Evolutionary conservation across 2,888 invertebrate species (phyloP).

Genomic region (Drosophila austrosaltans): DNA sequence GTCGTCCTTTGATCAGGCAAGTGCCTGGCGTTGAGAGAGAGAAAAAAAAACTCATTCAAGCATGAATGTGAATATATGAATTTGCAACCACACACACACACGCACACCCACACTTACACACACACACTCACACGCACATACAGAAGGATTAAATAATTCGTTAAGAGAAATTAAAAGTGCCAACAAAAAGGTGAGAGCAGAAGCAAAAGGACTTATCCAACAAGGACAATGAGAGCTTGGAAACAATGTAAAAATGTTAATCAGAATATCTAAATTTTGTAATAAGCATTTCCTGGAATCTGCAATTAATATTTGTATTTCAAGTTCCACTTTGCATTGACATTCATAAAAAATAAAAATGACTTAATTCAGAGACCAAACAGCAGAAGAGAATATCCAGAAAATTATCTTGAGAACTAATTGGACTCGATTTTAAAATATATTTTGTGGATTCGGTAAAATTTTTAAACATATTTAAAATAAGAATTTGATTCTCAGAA

Average conservation of each 20-base stretch:
- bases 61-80: constrained; percentile 79
- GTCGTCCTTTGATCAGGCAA: constrained; percentile 83
- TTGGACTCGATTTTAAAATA: too few species aligned
- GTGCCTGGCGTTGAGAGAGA: constrained; percentile 60
- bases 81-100: constrained; percentile 72
- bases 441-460: too few species aligned
- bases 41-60: constrained; percentile 80
- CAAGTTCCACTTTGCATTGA: too few species aligned
- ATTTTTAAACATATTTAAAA: too few species aligned
- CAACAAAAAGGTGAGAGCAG: constrained; percentile 34
- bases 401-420: too few species aligned
- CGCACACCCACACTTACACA: constrained; percentile 1
- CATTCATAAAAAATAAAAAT: too few species aligned
- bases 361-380: neutral
- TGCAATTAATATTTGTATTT: too few species aligned
- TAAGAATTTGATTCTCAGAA: too few species aligned
- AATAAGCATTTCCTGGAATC: neutral
- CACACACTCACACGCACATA: constrained; percentile 36
- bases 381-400: too few species aligned
- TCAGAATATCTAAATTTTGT: neutral
- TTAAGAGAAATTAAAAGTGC: constrained; percentile 79
- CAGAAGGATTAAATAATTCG: constrained; percentile 78
- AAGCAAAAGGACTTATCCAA: neutral
- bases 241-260: neutral
- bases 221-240: neutral